Conservation (phyloP, 1,140 invertebrate species). For the Cyclargus thomasi region DNA sequence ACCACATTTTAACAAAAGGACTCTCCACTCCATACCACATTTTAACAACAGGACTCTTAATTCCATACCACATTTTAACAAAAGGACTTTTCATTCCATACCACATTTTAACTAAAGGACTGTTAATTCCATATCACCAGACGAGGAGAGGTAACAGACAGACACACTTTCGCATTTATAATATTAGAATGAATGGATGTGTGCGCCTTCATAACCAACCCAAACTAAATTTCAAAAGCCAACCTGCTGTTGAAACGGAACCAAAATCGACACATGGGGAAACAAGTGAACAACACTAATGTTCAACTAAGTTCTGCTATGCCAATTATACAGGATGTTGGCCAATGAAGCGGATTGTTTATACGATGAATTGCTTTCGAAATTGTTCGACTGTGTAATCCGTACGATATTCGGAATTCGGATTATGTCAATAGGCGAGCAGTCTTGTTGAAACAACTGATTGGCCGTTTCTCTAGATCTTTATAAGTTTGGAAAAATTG, state of each 20-base stretch:
- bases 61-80: too few species aligned
- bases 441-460: constrained; percentile 20
- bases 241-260: neutral
- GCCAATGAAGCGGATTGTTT: constrained; percentile 23
- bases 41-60: too few species aligned
- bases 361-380: constrained; percentile 18
- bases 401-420: constrained; percentile 14
- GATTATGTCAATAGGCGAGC: constrained; percentile 18
- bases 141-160: too few species aligned
- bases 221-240: too few species aligned
- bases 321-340: constrained; percentile 29
- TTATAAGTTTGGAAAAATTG: neutral
- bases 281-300: constrained; percentile 36
- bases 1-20: too few species aligned
- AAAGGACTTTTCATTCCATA: too few species aligned
- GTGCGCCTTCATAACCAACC: too few species aligned
- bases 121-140: too few species aligned
- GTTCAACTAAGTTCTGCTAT: constrained; percentile 32
- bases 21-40: too few species aligned
- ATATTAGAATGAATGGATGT: too few species aligned
- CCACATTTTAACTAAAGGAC: too few species aligned
- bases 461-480: neutral
- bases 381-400: constrained; percentile 14
- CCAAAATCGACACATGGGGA: neutral
- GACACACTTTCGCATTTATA: too few species aligned